Evolutionary conservation across 2,113 vertebrate species (phyloP).

Genomic region (Leucosticte australis): DNA sequence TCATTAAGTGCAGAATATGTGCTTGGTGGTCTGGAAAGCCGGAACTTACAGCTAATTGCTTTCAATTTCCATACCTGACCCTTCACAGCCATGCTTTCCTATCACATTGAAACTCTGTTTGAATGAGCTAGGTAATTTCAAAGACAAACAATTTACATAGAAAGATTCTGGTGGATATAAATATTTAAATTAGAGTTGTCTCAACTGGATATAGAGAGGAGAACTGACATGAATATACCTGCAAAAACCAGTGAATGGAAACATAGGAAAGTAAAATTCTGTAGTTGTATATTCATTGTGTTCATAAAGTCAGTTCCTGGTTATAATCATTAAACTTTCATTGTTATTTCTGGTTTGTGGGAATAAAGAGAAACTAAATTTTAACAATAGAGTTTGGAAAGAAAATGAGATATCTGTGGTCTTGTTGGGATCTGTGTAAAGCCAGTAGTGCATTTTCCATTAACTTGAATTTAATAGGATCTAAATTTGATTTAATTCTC

Average conservation of each 20-base stretch:
- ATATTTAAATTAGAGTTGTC: neutral
- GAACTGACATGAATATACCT: neutral
- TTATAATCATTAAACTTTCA: neutral
- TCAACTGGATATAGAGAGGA: neutral
- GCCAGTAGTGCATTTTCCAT: neutral
- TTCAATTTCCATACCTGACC: neutral
- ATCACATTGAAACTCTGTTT: neutral
- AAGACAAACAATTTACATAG: neutral
- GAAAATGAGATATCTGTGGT: neutral
- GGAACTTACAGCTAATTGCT: neutral
- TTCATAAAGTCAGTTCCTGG: neutral
- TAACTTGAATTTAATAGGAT: constrained; percentile 7
- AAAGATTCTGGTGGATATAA: neutral
- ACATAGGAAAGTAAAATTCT: neutral
- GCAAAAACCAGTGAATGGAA: neutral
- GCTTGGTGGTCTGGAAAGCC: neutral
- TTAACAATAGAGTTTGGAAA: neutral
- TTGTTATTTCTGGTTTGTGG: constrained; percentile 4
- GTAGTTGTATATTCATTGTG: neutral
- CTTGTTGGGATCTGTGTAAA: neutral
- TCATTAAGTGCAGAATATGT: neutral
- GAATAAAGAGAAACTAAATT: neutral
- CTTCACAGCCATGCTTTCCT: neutral
- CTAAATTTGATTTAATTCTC: neutral
- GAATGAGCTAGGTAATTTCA: neutral